Conservation (phyloP, 2,888 invertebrate species). For the Ferdinandea cuprea region DNA sequence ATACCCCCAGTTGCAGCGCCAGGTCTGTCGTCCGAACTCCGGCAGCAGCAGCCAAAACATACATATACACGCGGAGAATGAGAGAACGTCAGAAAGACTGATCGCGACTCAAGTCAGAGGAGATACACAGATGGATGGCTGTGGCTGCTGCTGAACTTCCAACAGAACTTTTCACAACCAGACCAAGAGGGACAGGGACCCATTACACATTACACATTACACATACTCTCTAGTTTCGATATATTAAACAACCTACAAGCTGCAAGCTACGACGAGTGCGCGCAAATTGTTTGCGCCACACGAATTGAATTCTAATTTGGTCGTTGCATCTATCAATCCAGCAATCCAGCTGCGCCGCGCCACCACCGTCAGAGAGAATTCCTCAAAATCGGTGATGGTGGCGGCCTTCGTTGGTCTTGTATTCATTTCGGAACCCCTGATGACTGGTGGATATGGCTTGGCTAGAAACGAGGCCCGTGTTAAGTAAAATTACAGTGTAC, state of each 20-base stretch:
- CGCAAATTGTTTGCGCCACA: constrained; percentile 74
- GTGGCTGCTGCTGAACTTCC: constrained; percentile 29
- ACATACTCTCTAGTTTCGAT: constrained; percentile 3
- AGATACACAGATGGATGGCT: constrained; percentile 64
- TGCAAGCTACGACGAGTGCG: constrained; percentile 60
- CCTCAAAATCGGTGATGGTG: constrained; percentile 56
- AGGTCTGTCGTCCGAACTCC: neutral
- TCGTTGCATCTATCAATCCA: constrained; percentile 67
- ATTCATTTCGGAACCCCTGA: constrained; percentile 49
- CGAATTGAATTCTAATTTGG: constrained; percentile 74
- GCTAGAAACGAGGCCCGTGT: constrained; percentile 23
- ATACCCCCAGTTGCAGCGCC: constrained; percentile 23
- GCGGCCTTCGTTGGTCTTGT: constrained; percentile 61
- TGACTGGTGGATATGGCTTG: neutral
- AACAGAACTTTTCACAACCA: constrained; percentile 65
- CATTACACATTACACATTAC: constrained; percentile 19
- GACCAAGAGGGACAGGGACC: constrained; percentile 46
- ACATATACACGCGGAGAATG: neutral
- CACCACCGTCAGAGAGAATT: constrained; percentile 53
- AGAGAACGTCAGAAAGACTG: constrained; percentile 67
- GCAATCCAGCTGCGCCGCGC: constrained; percentile 1
- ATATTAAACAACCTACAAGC: constrained; percentile 46
- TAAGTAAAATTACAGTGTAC: constrained; percentile 51
- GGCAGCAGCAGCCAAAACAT: constrained; percentile 1
- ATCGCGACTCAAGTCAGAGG: constrained; percentile 54